Conservation (phyloP, 2,888 invertebrate species). For the Sturmia bella region DNA sequence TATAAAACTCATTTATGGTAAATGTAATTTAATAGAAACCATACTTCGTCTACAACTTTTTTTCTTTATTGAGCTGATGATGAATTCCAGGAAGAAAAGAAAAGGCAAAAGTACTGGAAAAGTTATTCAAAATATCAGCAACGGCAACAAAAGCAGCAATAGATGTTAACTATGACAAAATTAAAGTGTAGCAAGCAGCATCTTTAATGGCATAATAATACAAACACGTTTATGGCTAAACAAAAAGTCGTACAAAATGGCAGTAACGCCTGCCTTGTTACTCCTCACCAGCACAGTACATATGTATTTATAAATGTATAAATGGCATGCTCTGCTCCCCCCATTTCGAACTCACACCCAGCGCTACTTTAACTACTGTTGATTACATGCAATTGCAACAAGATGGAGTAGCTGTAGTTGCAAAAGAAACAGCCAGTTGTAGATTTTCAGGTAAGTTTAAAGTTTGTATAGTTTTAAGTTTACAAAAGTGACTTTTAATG, state of each 20-base stretch:
- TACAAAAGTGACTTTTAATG: slow-evolving; percentile 80
- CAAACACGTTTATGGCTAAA: not conserved
- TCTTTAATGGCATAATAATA: slow-evolving; percentile 46
- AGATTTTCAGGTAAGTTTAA: slow-evolving; percentile 65
- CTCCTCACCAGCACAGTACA: not conserved
- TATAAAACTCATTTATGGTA: slow-evolving; percentile 67
- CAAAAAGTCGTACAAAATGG: not conserved
- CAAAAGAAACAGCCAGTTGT: slow-evolving; percentile 1
- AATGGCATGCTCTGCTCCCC: slow-evolving; percentile 5
- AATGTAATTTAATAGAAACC: slow-evolving; percentile 69
- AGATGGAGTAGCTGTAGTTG: slow-evolving; percentile 28
- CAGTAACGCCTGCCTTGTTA: slow-evolving; percentile 24
- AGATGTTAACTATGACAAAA: slow-evolving; percentile 43
- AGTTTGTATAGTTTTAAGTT: slow-evolving; percentile 68
- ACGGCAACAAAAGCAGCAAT: slow-evolving; percentile 1
- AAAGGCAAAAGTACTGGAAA: slow-evolving; percentile 5
- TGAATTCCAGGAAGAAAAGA: not conserved
- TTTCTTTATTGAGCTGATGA: slow-evolving; percentile 43
- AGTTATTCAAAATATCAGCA: slow-evolving; percentile 26
- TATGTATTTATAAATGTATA: not conserved
- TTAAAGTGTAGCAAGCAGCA: slow-evolving; percentile 34
- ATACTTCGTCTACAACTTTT: slow-evolving; percentile 48
- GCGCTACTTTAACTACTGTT: slow-evolving; percentile 5
- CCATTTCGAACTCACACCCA: not conserved
- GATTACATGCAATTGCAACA: slow-evolving; percentile 51